Base-by-base conservation (phyloP, 2,888 invertebrate species). In the Syritta pipiens region DNA sequence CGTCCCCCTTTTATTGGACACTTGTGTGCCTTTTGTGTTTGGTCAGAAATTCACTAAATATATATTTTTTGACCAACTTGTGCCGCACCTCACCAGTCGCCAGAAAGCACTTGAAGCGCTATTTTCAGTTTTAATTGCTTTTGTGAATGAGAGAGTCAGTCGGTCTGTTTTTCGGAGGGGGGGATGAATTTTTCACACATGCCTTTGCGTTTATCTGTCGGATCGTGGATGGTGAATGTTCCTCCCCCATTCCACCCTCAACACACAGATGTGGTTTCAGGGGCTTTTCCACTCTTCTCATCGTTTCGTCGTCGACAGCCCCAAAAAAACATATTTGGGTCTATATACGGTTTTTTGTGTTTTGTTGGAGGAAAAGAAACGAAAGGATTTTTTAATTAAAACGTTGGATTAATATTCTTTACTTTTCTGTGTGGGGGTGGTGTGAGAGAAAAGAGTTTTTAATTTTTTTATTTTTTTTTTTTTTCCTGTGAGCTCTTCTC, bases 111-210 rank as follows among this genome's bases (percentile, higher is more conserved):
- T 77, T 53, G 37, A 65, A 77, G 76, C n/a, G n/a, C 71, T 71
- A 71, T 77, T 77, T 77, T 65, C 63, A 53, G 76, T 69, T 77
- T 77, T 77, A 77, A 77, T 77, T 77, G 76, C 76, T 77, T 77
- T 77, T 77, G 63, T 77, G 76, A 77, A 71, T 71, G 71, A 71
- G 76, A 65, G 40, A 37, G 46, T 53, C 69, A 65, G 37, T 17
- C 37, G 17, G 37, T 14, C 35, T 12, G 14, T n/a, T n/a, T n/a
- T n/a, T n/a, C 55, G 35, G 55, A 60, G 28, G 53, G 75, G 22
- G 40, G 49, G 69, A 24, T 57, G 17, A 35, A 67, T 60, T 57
- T 72, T 72, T 72, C 63, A 65, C 72, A 72, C 72, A 65, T 63
- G 57, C 63, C 42, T 49, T 35, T 49, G 30, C 40, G 37, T 62